Conservation (phyloP, 1,140 invertebrate genomes). For the Chironomus striatipennis region DNA sequence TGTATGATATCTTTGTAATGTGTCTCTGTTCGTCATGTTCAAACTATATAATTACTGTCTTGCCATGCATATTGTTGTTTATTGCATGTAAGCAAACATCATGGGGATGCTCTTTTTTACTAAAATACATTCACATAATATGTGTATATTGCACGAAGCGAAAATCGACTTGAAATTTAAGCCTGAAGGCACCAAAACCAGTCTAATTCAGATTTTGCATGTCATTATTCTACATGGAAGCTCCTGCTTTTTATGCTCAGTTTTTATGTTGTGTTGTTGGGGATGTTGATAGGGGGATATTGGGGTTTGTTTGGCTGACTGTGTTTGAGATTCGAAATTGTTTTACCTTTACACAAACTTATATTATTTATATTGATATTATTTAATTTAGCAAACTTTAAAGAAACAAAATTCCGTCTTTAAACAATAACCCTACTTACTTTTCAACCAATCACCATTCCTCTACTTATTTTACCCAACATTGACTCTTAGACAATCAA, state of each 20-base stretch:
- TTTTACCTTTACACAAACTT: no score
- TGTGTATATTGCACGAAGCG: not conserved
- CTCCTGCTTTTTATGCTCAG: not conserved
- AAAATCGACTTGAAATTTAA: slow-evolving; percentile 2
- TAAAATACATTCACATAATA: not conserved
- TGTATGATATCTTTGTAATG: not conserved
- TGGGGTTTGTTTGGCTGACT: not conserved
- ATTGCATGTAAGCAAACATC: slow-evolving; percentile 7
- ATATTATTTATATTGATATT: no score
- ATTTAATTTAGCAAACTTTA: no score
- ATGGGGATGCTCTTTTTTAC: not conserved
- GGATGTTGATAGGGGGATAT: not conserved
- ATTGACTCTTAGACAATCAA: not conserved
- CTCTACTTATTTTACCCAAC: no score
- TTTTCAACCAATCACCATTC: no score
- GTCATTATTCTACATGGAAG: slow-evolving; percentile 15
- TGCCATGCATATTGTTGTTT: not conserved
- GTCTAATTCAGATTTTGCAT: slow-evolving; percentile 22
- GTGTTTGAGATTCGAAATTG: no score
- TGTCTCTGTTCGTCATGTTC: not conserved
- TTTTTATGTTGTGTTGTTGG: not conserved
- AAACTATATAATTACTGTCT: not conserved
- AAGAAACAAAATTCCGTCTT: no score
- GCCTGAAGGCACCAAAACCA: slow-evolving; percentile 1
- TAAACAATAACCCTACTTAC: no score